Evolutionary conservation across 2,888 invertebrate genomes (phyloP).

Genomic region (Seira ritae): DNA sequence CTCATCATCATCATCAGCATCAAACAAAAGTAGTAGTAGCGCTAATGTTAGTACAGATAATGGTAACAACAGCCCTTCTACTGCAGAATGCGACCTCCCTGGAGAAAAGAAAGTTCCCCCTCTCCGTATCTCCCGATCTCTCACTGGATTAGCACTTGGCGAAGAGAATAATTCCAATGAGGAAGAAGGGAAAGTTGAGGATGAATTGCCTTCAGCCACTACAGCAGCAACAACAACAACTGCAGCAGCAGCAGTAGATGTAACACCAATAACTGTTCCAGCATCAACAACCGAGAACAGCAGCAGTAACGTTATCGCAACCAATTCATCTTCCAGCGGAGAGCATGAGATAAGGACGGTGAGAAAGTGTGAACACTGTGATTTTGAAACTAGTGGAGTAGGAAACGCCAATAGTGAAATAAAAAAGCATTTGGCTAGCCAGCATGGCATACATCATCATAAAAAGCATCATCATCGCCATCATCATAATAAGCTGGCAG

Average conservation of each 20-base stretch:
- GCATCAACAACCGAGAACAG: too few relatives aligned
- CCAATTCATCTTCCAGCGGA: not conserved
- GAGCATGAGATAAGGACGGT: conserved; percentile 23
- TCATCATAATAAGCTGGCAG: conserved; percentile 13
- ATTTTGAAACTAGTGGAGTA: conserved; percentile 41
- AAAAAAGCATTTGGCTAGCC: conserved; percentile 47
- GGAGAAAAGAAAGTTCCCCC: conserved; percentile 52
- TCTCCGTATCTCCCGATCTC: conserved; percentile 43
- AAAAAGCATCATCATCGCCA: conserved; percentile 15
- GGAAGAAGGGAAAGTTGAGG: conserved; percentile 41
- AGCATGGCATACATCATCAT: conserved; percentile 32
- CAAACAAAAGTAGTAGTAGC: too few relatives aligned
- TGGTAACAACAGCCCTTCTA: conserved; percentile 27
- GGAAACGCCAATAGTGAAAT: conserved; percentile 20
- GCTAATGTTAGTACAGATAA: too few relatives aligned
- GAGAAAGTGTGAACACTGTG: conserved; percentile 42
- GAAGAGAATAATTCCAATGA: conserved; percentile 35
- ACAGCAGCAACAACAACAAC: not conserved
- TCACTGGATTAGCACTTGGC: conserved; percentile 40
- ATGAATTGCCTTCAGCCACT: conserved; percentile 25
- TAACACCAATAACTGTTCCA: too few relatives aligned
- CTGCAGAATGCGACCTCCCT: not conserved
- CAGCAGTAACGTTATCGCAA: conserved; percentile 19
- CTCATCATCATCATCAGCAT: conserved; percentile 55
- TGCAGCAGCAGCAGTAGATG: conserved; percentile 1